Evolutionary conservation across 1,140 invertebrate species (phyloP), one percentile per base, ranked within the genome.

Genomic region (Euwallacea similis): DNA sequence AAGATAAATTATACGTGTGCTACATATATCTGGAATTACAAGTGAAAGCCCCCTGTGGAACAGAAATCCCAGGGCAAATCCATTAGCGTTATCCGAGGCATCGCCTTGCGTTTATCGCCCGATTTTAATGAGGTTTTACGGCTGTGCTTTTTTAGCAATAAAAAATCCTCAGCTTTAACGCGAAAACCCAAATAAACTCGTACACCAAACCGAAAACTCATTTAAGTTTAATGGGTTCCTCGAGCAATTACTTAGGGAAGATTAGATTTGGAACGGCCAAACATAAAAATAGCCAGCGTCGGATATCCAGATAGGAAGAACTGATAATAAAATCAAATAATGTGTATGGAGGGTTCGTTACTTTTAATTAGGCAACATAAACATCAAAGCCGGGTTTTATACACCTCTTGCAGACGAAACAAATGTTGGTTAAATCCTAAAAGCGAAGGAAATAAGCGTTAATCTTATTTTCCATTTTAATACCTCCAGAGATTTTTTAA

Each of bases 101-200:
- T 50, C 59, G 47, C 44, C 46, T 61, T 55, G 58, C 59, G 56
- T 69, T 69, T 69, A 69, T 61, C 67, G 67, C 59, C 16, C 10
- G 67, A 54, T 69, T 69, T 69, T 69, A 69, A 69, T 69, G 67
- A 69, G 58, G 47, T 69, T 69, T 69, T 69, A 69, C 67, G 67
- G 67, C 59, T 69, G 58, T 69, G 59, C 67, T 54, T 69, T 67
- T 67, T 68, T 69, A 53, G 67, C 50, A 69, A 61, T 69, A 69
- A 69, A 69, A 69, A 69, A 62, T 62, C 42, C 13, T 43, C 21
- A 42, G n/a, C 13, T 53, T 55, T 62, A 69, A 33, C 42, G 58
- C 43, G 59, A 69, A 69, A 69, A 69, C 59, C 67, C 67, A 69
- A 69, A 69, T 69, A 69, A 69, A 69, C 59, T 62, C 59, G 67